Evolutionary conservation across 2,888 invertebrate genomes (phyloP).

Genomic region (Cephus pygmeus): DNA sequence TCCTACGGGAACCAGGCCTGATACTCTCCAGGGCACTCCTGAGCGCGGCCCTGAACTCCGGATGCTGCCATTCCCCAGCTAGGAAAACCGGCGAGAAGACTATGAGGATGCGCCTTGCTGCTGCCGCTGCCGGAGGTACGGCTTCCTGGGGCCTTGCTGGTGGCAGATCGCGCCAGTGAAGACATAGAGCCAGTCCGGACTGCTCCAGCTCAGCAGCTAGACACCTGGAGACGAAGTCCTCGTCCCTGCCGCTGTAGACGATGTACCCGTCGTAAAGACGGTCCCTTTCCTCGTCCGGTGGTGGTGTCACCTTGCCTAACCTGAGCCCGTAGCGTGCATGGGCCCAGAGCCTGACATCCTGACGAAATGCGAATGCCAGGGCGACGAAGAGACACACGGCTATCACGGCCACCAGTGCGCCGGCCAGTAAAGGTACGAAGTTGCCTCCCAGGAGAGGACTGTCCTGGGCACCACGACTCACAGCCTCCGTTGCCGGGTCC

Average conservation of each 20-base stretch:
- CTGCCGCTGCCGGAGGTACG: slow-evolving; percentile 72
- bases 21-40: slow-evolving; percentile 79
- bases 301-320: slow-evolving; percentile 65
- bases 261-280: slow-evolving; percentile 85
- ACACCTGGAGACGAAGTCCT: slow-evolving; percentile 77
- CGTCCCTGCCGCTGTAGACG: slow-evolving; percentile 84
- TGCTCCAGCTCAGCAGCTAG: slow-evolving; percentile 80
- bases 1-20: slow-evolving; percentile 54
- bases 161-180: slow-evolving; percentile 68
- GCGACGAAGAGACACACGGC: slow-evolving; percentile 77
- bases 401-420: slow-evolving; percentile 76
- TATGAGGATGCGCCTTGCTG: slow-evolving; percentile 81
- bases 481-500: slow-evolving; percentile 76
- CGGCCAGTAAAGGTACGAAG: slow-evolving; percentile 80
- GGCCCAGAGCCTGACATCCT: slow-evolving; percentile 83
- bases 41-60: slow-evolving; percentile 84
- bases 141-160: slow-evolving; percentile 67
- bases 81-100: slow-evolving; percentile 85
- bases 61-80: slow-evolving; percentile 84
- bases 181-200: slow-evolving; percentile 74
- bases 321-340: slow-evolving; percentile 83
- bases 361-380: slow-evolving; percentile 78
- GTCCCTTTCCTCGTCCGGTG: slow-evolving; percentile 69
- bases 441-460: slow-evolving; percentile 76
- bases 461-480: slow-evolving; percentile 74